A percentile compares a stretch with the other conserved stretches of the same genome.
phyloP scores from a whole-genome alignment of 2,888 invertebrate species.

The Chorisops tibialis region DNA sequence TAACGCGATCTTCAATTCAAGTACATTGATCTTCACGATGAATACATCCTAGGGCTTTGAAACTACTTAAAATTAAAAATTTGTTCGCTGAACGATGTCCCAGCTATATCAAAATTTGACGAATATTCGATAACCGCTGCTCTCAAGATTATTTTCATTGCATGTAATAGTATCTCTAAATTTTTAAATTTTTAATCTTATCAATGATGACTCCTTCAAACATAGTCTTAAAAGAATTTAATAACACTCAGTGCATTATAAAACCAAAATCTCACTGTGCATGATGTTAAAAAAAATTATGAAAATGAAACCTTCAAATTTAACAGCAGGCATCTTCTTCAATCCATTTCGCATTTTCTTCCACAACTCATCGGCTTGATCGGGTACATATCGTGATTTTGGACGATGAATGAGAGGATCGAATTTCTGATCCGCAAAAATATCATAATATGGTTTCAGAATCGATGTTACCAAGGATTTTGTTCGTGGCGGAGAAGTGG shows the following conservation, averaged over 20 bases:
- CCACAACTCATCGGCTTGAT: constrained; percentile 38
- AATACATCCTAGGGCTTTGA: too few relatives aligned
- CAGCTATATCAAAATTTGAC: too few relatives aligned
- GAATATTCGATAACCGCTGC: too few relatives aligned
- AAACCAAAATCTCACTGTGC: constrained; percentile 35
- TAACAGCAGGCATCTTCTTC: constrained; percentile 63
- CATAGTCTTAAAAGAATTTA: too few relatives aligned
- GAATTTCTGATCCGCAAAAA: constrained; percentile 65
- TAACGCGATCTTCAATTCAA: too few relatives aligned
- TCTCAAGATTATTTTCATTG: too few relatives aligned
- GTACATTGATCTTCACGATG: too few relatives aligned
- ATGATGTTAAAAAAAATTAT: constrained; percentile 20
- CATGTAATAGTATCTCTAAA: too few relatives aligned
- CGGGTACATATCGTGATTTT: constrained; percentile 71
- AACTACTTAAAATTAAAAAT: too few relatives aligned
- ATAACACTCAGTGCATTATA: constrained; percentile 5
- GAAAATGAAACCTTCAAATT: constrained; percentile 46
- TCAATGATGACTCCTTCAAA: too few relatives aligned
- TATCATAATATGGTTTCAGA: constrained; percentile 51
- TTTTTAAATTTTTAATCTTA: too few relatives aligned
- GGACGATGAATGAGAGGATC: constrained; percentile 75
- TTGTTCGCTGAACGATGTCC: too few relatives aligned
- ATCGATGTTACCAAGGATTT: constrained; percentile 52
- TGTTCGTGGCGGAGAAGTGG: constrained; percentile 55
- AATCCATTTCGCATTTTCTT: constrained; percentile 53